Percentiles rank a stretch among this genome's conserved stretches.
These are phyloP conservation scores for Scalopus aquaticus DNA, from an alignment of 2,113 vertebrate genomes.

Conservation along the genomic window DNA sequence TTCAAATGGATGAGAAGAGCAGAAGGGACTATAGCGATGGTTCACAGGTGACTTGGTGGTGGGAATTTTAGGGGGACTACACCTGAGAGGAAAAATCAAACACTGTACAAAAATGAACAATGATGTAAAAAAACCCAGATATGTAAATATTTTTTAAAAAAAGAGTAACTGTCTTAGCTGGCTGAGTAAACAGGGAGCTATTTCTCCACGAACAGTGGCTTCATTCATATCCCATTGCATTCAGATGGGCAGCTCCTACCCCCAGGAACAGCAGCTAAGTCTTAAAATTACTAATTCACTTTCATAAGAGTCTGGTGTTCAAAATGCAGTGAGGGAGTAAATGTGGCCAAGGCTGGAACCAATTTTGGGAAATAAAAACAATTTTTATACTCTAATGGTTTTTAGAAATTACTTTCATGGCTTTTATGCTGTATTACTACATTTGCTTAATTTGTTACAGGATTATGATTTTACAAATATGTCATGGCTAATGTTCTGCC, in stretches of 20 bases:
- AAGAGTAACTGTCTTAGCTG: background rate
- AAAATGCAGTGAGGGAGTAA: background rate
- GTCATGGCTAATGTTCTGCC: background rate
- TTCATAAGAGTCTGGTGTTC: background rate
- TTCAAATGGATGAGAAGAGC: no score
- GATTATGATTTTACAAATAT: slow-evolving; percentile 41
- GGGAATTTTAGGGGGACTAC: no score
- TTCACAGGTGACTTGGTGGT: no score
- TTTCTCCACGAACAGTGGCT: background rate
- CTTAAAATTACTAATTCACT: background rate
- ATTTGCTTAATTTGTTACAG: slow-evolving; percentile 15
- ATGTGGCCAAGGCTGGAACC: background rate
- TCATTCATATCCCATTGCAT: background rate
- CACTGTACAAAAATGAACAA: no score
- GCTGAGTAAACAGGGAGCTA: background rate
- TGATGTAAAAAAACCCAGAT: no score
- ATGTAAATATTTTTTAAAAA: no score
- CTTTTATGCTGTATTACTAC: background rate
- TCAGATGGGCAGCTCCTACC: background rate
- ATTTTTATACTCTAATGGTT: background rate
- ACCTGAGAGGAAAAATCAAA: no score
- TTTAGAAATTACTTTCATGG: background rate
- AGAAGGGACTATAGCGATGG: no score
- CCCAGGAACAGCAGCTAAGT: background rate
- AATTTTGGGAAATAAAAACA: slow-evolving; percentile 39